Evolutionary conservation across 2,888 invertebrate genomes (phyloP).

Genomic region (Xestia sexstrigata): DNA sequence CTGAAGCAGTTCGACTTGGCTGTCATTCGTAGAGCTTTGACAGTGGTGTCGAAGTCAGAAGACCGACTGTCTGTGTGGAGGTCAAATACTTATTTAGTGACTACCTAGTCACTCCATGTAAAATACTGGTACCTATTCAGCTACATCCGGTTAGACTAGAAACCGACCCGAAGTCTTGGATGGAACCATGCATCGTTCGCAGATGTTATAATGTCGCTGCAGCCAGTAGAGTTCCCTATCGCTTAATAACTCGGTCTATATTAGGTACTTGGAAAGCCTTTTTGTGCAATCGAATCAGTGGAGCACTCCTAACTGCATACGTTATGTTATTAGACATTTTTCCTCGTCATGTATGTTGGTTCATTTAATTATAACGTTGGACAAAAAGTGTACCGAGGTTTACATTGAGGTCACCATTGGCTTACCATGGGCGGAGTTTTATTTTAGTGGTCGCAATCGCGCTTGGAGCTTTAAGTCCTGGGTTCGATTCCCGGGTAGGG

Average conservation of each 20-base stretch:
- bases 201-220: neutral
- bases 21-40: neutral
- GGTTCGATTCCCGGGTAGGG: too few relatives aligned
- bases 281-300: neutral
- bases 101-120: neutral
- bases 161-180: neutral
- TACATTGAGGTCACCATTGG: neutral
- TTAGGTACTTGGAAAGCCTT: neutral
- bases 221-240: too few relatives aligned
- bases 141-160: neutral
- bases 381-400: neutral
- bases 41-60: neutral
- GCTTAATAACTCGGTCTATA: neutral
- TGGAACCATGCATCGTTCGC: neutral
- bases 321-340: neutral
- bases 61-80: neutral
- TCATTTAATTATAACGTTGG: neutral
- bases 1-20: neutral
- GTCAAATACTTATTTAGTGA: too few relatives aligned
- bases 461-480: too few relatives aligned
- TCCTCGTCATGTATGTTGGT: neutral
- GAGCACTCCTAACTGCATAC: neutral
- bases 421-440: neutral
- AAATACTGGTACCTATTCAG: neutral
- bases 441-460: neutral